These are phyloP conservation scores for Azemiops feae DNA, from an alignment of 2,113 vertebrate species.

Conservation along the genomic window DNA sequence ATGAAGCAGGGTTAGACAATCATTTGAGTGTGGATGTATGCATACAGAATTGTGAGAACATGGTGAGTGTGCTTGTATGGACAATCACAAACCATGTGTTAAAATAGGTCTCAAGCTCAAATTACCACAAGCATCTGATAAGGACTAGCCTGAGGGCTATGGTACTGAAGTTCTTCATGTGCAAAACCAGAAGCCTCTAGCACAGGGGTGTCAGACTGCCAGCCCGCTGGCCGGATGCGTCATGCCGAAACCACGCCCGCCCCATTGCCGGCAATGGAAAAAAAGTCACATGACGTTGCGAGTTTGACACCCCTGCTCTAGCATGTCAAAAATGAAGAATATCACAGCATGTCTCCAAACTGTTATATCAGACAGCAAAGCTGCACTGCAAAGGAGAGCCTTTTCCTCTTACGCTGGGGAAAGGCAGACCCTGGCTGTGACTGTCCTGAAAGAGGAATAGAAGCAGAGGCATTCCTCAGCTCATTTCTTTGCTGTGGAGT, in stretches of 20 bases:
- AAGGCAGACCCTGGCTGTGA: background rate
- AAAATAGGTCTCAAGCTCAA: background rate
- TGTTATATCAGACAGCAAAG: background rate
- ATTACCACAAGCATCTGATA: background rate
- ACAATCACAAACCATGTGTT: background rate
- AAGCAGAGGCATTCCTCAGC: background rate
- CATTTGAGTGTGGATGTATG: background rate
- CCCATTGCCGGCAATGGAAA: too few species aligned
- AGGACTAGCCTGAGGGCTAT: background rate
- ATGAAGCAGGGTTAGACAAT: background rate
- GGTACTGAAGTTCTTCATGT: background rate
- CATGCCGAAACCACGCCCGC: too few species aligned
- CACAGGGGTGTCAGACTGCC: too few species aligned
- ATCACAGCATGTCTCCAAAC: background rate
- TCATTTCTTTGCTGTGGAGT: background rate
- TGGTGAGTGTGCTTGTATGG: background rate
- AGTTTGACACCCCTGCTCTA: background rate
- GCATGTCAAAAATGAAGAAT: background rate
- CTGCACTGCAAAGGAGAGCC: background rate
- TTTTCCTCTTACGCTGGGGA: background rate
- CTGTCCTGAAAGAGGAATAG: background rate
- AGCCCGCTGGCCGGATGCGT: too few species aligned
- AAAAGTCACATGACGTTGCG: too few species aligned
- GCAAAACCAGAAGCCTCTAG: background rate
- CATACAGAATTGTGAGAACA: background rate